phyloP scores from a whole-genome alignment of 53 echinoderm and acorn worm species.

The Luidia sarsii region DNA sequence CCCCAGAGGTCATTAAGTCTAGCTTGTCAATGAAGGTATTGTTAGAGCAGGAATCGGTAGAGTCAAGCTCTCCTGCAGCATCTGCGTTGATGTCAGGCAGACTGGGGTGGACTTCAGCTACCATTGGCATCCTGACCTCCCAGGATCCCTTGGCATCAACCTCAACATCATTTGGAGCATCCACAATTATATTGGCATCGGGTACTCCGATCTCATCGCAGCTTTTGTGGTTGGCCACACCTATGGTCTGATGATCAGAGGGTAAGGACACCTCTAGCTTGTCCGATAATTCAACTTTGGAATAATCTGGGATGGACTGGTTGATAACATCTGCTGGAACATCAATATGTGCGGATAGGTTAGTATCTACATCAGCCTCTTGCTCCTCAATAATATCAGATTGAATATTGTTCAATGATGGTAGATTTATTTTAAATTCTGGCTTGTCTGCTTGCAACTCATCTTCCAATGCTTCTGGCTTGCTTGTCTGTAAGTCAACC shows the following conservation, averaged over 20 bases:
- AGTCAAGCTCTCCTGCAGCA: neutral
- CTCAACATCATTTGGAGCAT: neutral
- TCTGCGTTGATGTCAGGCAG: slow-evolving; percentile 1
- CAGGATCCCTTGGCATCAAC: neutral
- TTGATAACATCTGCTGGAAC: slow-evolving; percentile 1
- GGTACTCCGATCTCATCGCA: neutral
- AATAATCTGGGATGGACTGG: neutral
- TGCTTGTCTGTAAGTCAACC: too few species aligned
- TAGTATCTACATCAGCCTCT: neutral
- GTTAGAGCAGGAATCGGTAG: neutral
- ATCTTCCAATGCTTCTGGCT: too few species aligned
- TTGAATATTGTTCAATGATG: neutral
- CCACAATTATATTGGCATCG: neutral
- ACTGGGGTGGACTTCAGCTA: neutral
- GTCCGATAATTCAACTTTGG: neutral
- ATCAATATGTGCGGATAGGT: neutral
- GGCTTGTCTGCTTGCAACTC: too few species aligned
- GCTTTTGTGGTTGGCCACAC: neutral
- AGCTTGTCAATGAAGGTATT: slow-evolving; percentile 7
- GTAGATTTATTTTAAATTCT: too few species aligned
- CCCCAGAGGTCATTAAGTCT: neutral
- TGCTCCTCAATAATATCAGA: neutral
- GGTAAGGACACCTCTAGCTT: neutral
- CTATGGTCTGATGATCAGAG: neutral
- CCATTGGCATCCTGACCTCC: neutral